Base-by-base conservation (phyloP, 2,888 invertebrate species). In the Gastrophysa polygoni region DNA sequence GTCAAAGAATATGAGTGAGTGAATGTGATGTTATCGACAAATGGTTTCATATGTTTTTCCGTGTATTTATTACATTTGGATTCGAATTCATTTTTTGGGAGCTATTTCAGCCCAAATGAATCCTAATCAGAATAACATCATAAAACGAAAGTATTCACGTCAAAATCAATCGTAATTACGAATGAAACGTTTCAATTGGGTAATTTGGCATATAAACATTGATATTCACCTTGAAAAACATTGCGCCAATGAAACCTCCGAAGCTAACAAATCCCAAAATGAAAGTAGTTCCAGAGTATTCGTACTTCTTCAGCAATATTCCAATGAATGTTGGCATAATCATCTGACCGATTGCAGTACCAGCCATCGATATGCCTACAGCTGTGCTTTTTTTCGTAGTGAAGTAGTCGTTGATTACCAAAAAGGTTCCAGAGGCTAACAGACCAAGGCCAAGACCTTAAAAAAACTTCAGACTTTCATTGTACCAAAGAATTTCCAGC, bases 281-380 rank as follows among this genome's bases (percentile, higher is more conserved):
- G 62, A 90, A 75, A 44, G 89, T 86, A 0, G 91, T 87, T 32
- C 85, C 86, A 68, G 82, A 83, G 76, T 87, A 91, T 50, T 88
- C 88, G 77, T 87, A 90, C 69, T 85, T 82, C 67, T 87, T 86
- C 66, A 91, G 78, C 50, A 91, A 84, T 73, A 86, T 84, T 49
- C 87, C 83, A 59, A 91, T 88, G 68, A 90, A 82, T 74, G 89
- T 89, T 2, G 91, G 91, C 85, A 91, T 88, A 63, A 90, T 77
- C 78, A 90, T 89, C 77, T 91, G 90, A 2, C 91, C 91, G 21
- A 91, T 80, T 63, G 91, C 90, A 66, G 91, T 90, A 59, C 91
- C 91, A 21, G 90, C 90, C 82, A 91, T 86, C 0, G 91, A 88
- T 28, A 91, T 82, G 1, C 91, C 91, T 57, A 91, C 90, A n/a